Conservation (phyloP, 2,888 invertebrate species). For the Drosophila melanocephala region DNA sequence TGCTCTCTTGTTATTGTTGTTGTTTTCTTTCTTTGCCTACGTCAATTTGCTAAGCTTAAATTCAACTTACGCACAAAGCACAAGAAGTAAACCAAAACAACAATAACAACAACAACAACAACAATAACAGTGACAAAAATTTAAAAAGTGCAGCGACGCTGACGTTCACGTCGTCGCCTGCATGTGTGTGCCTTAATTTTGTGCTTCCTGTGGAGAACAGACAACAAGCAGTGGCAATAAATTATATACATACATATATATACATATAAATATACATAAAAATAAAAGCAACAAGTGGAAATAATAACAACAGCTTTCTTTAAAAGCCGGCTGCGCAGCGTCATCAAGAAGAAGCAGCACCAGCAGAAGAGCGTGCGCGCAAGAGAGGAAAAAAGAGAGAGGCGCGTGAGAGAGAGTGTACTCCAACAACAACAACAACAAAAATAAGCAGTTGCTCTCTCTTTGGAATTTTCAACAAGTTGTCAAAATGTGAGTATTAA, state of each 20-base stretch:
- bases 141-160: constrained; percentile 67
- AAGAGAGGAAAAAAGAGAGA: constrained; percentile 18
- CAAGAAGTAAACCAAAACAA: constrained; percentile 23
- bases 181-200: constrained; percentile 71
- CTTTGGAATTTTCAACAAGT: constrained; percentile 38
- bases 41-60: constrained; percentile 46
- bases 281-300: constrained; percentile 55
- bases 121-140: constrained; percentile 52
- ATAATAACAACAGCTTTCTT: constrained; percentile 43
- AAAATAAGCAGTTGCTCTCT: constrained; percentile 18
- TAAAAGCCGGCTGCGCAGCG: constrained; percentile 59
- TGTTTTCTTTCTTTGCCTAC: constrained; percentile 28
- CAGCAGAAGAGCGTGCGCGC: constrained; percentile 14
- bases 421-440: constrained; percentile 10
- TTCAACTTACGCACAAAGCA: constrained; percentile 48
- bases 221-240: constrained; percentile 41
- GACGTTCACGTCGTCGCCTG: constrained; percentile 57
- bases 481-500: constrained; percentile 68
- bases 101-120: constrained; percentile 34
- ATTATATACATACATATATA: not conserved
- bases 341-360: constrained; percentile 10
- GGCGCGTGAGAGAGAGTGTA: constrained; percentile 2
- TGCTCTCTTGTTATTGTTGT: constrained; percentile 18
- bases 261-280: constrained; percentile 1
- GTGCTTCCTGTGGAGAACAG: constrained; percentile 69